Percentiles rank a stretch among this genome's conserved stretches.
These are phyloP conservation scores for Camarhynchus parvulus DNA, from an alignment of 2,113 vertebrate species.

Conservation along the genomic window DNA sequence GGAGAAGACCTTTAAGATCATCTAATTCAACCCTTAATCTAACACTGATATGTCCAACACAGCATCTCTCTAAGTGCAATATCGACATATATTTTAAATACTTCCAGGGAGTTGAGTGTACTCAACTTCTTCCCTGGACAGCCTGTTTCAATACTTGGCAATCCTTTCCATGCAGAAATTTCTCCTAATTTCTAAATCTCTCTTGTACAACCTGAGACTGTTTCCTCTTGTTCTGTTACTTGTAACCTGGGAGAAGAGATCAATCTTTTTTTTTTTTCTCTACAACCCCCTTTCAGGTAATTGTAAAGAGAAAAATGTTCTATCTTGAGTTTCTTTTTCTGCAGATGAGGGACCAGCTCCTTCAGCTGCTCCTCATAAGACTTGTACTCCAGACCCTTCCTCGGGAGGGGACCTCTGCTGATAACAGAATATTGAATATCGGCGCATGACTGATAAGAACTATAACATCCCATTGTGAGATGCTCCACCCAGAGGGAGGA, in stretches of 20 bases:
- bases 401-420: too few species aligned
- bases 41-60: neutral
- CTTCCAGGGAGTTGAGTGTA: neutral
- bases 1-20: neutral
- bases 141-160: neutral
- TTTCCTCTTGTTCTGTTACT: neutral
- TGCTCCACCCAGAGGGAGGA: too few species aligned
- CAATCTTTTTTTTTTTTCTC: neutral
- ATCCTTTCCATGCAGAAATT: neutral
- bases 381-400: too few species aligned
- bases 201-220: neutral
- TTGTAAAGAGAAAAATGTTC: neutral
- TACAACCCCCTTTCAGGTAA: neutral
- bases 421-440: too few species aligned
- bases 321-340: neutral
- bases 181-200: neutral
- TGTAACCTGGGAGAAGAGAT: neutral
- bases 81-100: neutral
- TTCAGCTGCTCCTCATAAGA: neutral
- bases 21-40: neutral
- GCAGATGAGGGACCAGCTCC: neutral
- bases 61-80: neutral
- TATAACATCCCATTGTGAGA: too few species aligned
- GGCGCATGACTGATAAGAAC: too few species aligned
- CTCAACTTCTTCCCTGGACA: neutral